A percentile compares a stretch with the other conserved stretches of the same genome.
Evolutionary conservation across 2,797 vertebrate genomes (phyloP).

Genomic region (Dendrocincla tyrannina): DNA sequence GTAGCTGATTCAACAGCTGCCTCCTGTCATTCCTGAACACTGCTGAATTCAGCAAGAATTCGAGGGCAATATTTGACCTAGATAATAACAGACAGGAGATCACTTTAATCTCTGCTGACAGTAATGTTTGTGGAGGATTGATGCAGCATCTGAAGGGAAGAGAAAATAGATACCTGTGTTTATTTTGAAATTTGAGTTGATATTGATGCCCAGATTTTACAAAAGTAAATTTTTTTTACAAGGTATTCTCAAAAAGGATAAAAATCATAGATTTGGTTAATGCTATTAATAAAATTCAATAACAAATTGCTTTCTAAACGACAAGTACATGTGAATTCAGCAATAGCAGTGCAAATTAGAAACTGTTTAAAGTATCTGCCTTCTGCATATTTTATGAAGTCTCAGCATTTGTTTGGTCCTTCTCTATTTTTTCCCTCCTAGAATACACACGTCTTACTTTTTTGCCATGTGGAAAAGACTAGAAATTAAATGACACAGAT

Average conservation of each 20-base stretch:
- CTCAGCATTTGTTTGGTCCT: neutral
- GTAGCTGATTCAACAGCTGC: neutral
- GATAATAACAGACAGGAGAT: neutral
- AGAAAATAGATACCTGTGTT: neutral
- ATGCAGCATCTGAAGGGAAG: neutral
- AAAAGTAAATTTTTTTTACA: neutral
- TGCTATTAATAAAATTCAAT: neutral
- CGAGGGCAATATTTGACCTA: neutral
- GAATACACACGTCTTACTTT: neutral
- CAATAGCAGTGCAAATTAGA: neutral
- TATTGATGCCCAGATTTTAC: neutral
- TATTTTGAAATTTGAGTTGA: neutral
- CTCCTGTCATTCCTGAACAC: neutral
- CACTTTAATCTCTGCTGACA: neutral
- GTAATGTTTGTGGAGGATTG: neutral
- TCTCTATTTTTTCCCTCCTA: neutral
- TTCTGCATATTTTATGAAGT: neutral
- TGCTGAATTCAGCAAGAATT: neutral
- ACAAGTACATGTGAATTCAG: neutral
- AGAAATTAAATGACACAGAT: neutral
- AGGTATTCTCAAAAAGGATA: neutral
- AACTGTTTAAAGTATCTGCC: neutral
- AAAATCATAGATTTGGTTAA: neutral
- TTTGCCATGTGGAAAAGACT: neutral
- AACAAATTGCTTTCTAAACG: neutral